These are phyloP conservation scores for Melozone crissalis DNA, from an alignment of 2,113 vertebrate genomes.

Conservation along the genomic window DNA sequence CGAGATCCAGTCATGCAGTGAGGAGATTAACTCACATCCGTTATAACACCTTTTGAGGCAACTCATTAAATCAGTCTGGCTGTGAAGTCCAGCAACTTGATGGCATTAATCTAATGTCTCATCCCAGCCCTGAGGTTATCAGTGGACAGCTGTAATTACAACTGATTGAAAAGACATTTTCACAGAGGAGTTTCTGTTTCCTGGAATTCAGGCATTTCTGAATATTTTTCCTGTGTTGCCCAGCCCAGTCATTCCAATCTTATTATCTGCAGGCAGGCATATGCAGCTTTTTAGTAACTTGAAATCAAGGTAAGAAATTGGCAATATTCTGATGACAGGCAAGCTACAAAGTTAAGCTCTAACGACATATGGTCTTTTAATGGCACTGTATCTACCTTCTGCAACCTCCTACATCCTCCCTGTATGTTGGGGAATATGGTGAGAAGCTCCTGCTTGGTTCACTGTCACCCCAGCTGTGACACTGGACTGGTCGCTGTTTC, in stretches of 20 bases:
- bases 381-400: neutral
- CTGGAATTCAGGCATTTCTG: neutral
- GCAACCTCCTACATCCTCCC: neutral
- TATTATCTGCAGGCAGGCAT: neutral
- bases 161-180: neutral
- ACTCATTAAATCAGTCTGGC: neutral
- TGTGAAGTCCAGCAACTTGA: neutral
- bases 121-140: neutral
- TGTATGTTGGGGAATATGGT: conserved; percentile 53
- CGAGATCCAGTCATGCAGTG: neutral
- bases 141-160: neutral
- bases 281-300: neutral
- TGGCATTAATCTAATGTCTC: neutral
- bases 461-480: conserved; percentile 72
- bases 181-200: neutral
- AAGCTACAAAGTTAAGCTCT: neutral
- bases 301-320: neutral
- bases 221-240: neutral
- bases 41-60: neutral
- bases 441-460: conserved; percentile 74
- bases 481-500: conserved; percentile 76
- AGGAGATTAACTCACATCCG: neutral
- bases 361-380: neutral
- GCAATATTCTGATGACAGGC: neutral
- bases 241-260: neutral